Evolutionary conservation across 2,113 vertebrate species (phyloP), one percentile per base, ranked within the genome.

Genomic region (Emydura subglobosa): DNA sequence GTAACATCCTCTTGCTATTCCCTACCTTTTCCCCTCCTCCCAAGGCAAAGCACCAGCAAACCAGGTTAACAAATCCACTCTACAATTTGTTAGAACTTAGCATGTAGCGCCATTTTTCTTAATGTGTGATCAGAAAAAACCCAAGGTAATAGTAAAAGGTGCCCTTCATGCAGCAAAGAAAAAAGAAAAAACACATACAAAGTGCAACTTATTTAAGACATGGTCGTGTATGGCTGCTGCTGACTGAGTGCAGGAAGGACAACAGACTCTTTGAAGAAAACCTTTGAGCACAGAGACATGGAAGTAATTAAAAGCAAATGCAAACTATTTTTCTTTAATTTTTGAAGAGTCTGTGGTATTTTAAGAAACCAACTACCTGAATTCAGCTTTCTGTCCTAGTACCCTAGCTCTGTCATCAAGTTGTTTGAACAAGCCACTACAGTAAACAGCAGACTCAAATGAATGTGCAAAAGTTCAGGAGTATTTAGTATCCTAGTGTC

Each of bases 171-270:
- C 97, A 98, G 97, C 95, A 98, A 94, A 97, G 31, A 92, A 93
- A 96, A 94, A 53, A 51, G 50, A 93, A 95, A 94, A 13, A 65
- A 89, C 42, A 78, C 92, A 95, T 96, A 98, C 94, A 97, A 98
- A 98, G 98, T 98, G 98, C 98, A 98, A 97, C 94, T 97, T 96
- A 96, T 82, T 94, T 95, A 51, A 91, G 94, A 50, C 94, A 94
- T 97, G 94, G 94, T 97, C 93, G 95, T 57, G 76, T 92, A 3
- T 24, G 97, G 90, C 92, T 97, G 97, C 97, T 97, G 94, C 97
- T 97, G 92, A 95, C 86, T 90, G 81, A 87, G 96, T 96, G 93
- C 91, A 97, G 85, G 86, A 89, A 93, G 92, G 93, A n/a, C 91
- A 95, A 65, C 27, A 95, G 91, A 90, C 80, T 79, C 57, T 85